Base-by-base conservation (phyloP, 2,888 invertebrate genomes). In the Cryptophagus acutangulus region DNA sequence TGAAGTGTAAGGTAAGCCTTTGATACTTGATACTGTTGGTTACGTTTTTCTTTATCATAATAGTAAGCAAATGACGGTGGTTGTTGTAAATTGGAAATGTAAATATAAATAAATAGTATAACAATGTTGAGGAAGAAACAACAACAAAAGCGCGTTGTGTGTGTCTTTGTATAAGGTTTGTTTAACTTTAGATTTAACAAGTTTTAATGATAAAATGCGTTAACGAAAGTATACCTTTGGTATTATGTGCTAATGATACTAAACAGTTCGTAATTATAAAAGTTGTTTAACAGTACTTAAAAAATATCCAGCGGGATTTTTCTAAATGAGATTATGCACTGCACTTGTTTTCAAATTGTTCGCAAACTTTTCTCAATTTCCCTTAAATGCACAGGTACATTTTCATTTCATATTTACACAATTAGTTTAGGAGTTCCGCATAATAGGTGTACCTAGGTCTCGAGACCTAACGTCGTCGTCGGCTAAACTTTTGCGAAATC, bases 401-500 rank as follows among this genome's bases (percentile, higher is more conserved):
- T 36, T 36, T 36, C 35, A 35, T 35, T 35, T 35, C 36, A 4
- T 26, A 25, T 36, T 36, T 36, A 36, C 9, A 36, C 36, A 36
- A 36, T 36, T 36, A 36, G 35, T 15, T 10, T 10, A 28, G 12
- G 4, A 28, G 28, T 12, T 4, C 5, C 28, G 4, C 10, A 6
- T n/a, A 28, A 12, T 12, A n/a, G 28, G 10, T 10, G 12, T 6
- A 28, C 28, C 5, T 10, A 6, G 28, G 28, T 4, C 10, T 6
- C 13, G 28, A 5, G 28, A 12, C 28, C 10, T 4, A 4, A 12
- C 8, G 37, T 43, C 45, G 47, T 44, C 49, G 48, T 49, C 52
- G 50, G 50, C 48, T 49, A 44, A 47, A 52, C 37, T 49, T 48
- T 43, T 41, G 45, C 45, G 46, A 46, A 51, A 49, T 46, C 48